Conservation (phyloP, 92 coral and sea anemone species). For the Zoanthus solanderi region DNA sequence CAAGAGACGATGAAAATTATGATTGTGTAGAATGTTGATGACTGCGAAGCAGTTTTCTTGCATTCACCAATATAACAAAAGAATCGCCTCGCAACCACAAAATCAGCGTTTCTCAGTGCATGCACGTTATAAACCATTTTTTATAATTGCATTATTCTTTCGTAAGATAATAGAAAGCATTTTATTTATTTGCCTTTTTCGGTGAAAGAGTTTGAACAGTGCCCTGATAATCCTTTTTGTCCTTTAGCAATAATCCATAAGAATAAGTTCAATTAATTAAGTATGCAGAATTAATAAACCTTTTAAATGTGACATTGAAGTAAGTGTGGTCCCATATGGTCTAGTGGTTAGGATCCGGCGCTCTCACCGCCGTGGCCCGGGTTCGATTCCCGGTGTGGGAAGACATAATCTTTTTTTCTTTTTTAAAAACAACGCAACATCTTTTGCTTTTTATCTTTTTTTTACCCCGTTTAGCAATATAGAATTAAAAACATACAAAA, state of each 20-base stretch:
- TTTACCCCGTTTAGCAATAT: neutral
- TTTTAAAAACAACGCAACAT: neutral
- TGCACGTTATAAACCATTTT: no score
- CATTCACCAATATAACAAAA: neutral
- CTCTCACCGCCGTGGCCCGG: constrained; percentile 99
- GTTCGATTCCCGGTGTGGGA: constrained; percentile 99
- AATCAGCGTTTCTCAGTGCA: neutral
- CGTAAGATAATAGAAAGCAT: neutral
- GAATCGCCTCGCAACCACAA: neutral
- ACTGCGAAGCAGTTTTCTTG: neutral
- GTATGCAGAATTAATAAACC: neutral
- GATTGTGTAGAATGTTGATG: neutral
- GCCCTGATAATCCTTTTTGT: neutral
- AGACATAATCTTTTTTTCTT: neutral
- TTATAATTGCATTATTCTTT: neutral
- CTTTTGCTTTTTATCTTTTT: neutral
- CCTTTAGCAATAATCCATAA: neutral
- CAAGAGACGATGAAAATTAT: neutral
- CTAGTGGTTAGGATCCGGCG: constrained; percentile 99
- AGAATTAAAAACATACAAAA: no score
- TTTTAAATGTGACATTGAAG: accelerated
- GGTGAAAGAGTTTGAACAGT: constrained; percentile 19
- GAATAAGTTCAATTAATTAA: neutral
- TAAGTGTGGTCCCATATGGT: constrained; percentile 78
- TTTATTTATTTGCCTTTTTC: neutral